Evolutionary conservation across 2,797 vertebrate genomes (phyloP).

Genomic region (Botia kubotai): DNA sequence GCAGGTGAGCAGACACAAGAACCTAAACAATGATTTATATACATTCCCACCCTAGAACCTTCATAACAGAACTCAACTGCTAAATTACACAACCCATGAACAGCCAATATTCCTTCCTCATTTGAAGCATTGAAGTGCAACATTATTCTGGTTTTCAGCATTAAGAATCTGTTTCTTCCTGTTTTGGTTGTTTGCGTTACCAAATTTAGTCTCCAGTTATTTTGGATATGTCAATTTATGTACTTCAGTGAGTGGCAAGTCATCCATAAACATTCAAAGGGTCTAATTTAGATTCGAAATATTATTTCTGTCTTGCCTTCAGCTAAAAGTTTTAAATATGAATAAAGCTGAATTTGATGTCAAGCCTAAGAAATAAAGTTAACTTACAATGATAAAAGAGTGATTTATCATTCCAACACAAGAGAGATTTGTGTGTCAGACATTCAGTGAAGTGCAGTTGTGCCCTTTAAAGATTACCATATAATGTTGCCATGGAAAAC

Average conservation of each 20-base stretch:
- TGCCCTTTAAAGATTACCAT: conserved; percentile 16
- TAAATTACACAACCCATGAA: background rate
- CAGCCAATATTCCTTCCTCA: too few relatives aligned
- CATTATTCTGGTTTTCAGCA: background rate
- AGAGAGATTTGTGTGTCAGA: conserved; percentile 18
- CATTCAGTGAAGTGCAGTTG: conserved; percentile 16
- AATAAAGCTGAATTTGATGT: conserved; percentile 19
- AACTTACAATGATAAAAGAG: background rate
- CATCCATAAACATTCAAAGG: background rate
- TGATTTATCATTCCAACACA: background rate
- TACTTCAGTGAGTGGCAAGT: conserved; percentile 2
- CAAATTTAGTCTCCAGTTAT: background rate
- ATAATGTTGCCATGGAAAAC: conserved; percentile 49
- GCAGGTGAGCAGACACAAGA: background rate
- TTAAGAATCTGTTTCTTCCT: background rate
- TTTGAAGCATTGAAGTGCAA: too few relatives aligned
- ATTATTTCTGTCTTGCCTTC: conserved; percentile 26
- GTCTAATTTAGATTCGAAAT: conserved; percentile 21
- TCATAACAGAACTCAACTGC: background rate
- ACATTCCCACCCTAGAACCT: background rate
- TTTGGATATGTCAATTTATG: background rate
- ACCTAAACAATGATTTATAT: background rate
- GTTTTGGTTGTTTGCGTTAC: background rate
- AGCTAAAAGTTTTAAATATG: conserved; percentile 4
- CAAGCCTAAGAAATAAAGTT: background rate